Conservation (phyloP, 23 tunicate genomes). For the Styela plicata region DNA sequence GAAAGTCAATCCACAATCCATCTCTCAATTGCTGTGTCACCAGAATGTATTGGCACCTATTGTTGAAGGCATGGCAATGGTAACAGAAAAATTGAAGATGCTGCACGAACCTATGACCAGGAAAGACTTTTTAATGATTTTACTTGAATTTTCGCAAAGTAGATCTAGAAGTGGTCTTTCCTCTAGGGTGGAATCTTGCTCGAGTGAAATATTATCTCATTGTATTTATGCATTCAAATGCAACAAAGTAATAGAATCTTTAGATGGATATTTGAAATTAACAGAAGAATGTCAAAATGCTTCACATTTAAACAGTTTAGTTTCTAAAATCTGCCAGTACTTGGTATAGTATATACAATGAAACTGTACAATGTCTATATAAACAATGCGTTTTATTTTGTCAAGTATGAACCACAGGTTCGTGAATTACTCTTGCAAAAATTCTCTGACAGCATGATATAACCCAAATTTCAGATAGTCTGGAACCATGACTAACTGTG, state of each 20-base stretch:
- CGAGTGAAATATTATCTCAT: slow-evolving; percentile 8
- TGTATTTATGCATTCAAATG: slow-evolving; percentile 16
- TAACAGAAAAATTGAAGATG: neutral
- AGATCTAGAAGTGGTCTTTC: neutral
- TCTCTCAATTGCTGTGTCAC: neutral
- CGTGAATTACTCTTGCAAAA: too few relatives aligned
- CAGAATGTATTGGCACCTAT: slow-evolving; percentile 24
- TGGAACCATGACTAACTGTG: too few relatives aligned
- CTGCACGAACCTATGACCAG: neutral
- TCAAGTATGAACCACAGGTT: too few relatives aligned
- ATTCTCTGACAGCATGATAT: too few relatives aligned
- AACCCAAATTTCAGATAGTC: too few relatives aligned
- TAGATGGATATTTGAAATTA: neutral
- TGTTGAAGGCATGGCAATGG: slow-evolving; percentile 17
- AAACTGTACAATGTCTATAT: too few relatives aligned
- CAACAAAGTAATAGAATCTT: neutral
- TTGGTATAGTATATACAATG: slow-evolving; percentile 12
- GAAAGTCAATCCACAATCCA: slow-evolving; percentile 10
- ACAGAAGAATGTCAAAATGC: neutral
- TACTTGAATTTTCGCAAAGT: neutral
- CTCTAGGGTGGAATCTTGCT: slow-evolving; percentile 17
- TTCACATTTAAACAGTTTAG: neutral
- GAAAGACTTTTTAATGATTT: slow-evolving; percentile 16
- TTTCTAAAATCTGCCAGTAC: slow-evolving; percentile 10
- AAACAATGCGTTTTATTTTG: too few relatives aligned